phyloP scores from a whole-genome alignment of 2,797 vertebrate species.

The Crocidura indochinensis region DNA sequence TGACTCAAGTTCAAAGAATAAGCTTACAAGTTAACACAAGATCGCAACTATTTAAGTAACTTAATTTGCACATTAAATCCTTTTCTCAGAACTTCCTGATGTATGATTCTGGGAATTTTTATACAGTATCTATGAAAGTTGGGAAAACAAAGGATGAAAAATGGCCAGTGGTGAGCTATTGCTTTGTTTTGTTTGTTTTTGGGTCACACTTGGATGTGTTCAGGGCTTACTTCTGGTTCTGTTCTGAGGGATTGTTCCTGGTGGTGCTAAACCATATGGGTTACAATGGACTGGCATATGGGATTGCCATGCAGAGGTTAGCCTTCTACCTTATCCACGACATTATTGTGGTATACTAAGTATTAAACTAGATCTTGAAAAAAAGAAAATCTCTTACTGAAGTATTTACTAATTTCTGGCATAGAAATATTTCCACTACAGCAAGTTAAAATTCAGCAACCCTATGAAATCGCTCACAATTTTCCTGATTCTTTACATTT shows the following conservation, averaged over 20 bases:
- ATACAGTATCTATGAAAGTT: neutral
- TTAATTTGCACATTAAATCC: slow-evolving; percentile 20
- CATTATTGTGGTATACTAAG: neutral
- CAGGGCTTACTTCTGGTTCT: no score
- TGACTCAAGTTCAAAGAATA: slow-evolving; percentile 32
- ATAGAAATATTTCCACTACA: slow-evolving; percentile 4
- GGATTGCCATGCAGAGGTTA: no score
- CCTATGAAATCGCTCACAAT: slow-evolving; percentile 33
- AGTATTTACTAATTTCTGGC: slow-evolving; percentile 14
- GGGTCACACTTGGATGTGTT: no score
- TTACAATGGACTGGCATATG: no score
- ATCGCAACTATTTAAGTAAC: slow-evolving; percentile 63
- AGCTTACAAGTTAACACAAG: slow-evolving; percentile 61
- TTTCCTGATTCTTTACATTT: slow-evolving; percentile 36
- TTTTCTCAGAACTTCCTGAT: slow-evolving; percentile 40
- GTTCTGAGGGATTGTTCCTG: no score
- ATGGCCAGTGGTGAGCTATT: neutral
- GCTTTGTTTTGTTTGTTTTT: no score
- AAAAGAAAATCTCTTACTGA: slow-evolving; percentile 19
- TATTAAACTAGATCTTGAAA: slow-evolving; percentile 15
- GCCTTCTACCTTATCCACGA: no score
- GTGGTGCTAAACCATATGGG: no score
- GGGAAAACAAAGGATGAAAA: slow-evolving; percentile 4
- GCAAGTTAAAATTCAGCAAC: slow-evolving; percentile 32
- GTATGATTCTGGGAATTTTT: slow-evolving; percentile 50